Evolutionary conservation across 92 coral and sea anemone genomes (phyloP).

Genomic region (Paragorgia papillata): DNA sequence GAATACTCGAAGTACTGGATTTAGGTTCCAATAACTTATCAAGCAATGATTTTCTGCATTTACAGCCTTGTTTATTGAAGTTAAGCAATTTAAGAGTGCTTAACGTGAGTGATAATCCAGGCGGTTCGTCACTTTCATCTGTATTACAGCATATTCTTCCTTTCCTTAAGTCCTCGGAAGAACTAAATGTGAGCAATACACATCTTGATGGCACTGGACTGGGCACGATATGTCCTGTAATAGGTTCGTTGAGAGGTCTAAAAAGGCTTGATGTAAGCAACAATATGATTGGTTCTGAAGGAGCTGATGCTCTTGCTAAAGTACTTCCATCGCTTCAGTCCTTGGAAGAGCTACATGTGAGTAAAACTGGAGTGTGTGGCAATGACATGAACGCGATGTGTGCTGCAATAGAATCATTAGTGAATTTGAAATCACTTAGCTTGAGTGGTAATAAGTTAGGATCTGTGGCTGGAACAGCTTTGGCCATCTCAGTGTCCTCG

Average conservation of each 20-base stretch:
- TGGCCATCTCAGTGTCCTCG: neutral
- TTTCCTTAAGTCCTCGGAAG: neutral
- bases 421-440: neutral
- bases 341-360: constrained; percentile 14
- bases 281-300: constrained; percentile 18
- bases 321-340: neutral
- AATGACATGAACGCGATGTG: neutral
- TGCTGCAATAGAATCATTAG: neutral
- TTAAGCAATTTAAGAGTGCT: neutral
- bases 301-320: neutral
- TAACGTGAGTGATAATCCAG: constrained; percentile 10
- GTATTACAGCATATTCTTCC: constrained; percentile 5
- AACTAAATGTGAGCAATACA: neutral
- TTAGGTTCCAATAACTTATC: constrained; percentile 16
- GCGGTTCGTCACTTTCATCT: constrained; percentile 5
- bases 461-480: neutral
- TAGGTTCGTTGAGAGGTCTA: constrained; percentile 1
- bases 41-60: constrained; percentile 2
- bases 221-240: neutral
- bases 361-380: constrained; percentile 1
- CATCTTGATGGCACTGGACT: neutral
- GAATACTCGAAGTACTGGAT: constrained; percentile 19
- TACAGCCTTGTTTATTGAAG: neutral
- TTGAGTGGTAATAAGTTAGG: constrained; percentile 8
- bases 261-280: constrained; percentile 11